These are phyloP conservation scores for Carpatolechia fugitivella DNA, from an alignment of 2,888 invertebrate species.

Conservation along the genomic window DNA sequence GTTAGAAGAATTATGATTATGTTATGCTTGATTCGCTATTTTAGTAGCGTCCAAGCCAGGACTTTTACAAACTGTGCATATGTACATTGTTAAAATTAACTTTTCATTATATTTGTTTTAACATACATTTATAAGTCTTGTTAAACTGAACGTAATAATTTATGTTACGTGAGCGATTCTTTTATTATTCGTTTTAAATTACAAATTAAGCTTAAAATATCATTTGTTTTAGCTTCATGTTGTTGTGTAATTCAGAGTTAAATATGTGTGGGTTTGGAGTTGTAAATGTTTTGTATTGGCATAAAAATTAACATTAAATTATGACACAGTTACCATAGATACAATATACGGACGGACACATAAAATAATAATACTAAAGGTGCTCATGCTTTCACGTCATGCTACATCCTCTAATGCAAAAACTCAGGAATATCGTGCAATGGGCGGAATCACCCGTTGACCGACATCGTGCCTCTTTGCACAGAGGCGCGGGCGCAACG, in stretches of 20 bases:
- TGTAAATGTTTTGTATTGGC: slow-evolving; percentile 1
- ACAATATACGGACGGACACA: slow-evolving; percentile 39
- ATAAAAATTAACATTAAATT: slow-evolving; percentile 5
- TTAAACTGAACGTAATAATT: slow-evolving; percentile 41
- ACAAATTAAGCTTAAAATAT: neutral
- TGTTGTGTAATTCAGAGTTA: neutral
- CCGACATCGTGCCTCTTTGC: slow-evolving; percentile 63
- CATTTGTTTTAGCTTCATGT: neutral
- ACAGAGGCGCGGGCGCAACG: slow-evolving; percentile 69
- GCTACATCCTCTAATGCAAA: slow-evolving; percentile 53
- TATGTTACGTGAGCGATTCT: slow-evolving; percentile 37
- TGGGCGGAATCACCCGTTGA: slow-evolving; percentile 55
- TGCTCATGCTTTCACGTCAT: slow-evolving; percentile 60
- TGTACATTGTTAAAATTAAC: slow-evolving; percentile 62
- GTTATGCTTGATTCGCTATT: slow-evolving; percentile 44
- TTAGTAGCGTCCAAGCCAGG: slow-evolving; percentile 44
- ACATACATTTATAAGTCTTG: slow-evolving; percentile 40
- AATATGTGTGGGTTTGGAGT: neutral
- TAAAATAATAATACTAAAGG: slow-evolving; percentile 47
- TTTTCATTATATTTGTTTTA: slow-evolving; percentile 31
- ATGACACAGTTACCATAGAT: slow-evolving; percentile 43
- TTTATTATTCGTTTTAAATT: neutral
- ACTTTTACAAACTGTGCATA: slow-evolving; percentile 32
- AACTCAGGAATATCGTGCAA: slow-evolving; percentile 44
- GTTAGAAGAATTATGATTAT: slow-evolving; percentile 46